A percentile compares a stretch with the other conserved stretches of the same genome.
Conservation (phyloP, 2,797 vertebrate genomes). For the Acanthurus leucopareius region DNA sequence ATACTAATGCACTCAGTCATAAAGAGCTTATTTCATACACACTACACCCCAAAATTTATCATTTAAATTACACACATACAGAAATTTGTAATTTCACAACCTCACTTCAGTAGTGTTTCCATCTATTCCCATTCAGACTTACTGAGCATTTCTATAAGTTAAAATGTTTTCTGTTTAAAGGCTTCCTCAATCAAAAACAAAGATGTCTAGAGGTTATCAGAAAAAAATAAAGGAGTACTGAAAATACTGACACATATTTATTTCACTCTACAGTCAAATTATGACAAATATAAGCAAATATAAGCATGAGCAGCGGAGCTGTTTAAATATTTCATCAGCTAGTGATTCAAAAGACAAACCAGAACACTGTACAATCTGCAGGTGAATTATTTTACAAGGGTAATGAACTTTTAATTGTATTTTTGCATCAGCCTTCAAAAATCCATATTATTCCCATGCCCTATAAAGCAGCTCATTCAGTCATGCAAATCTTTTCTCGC, state of each 20-base stretch:
- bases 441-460: constrained; percentile 1
- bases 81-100: constrained; percentile 14
- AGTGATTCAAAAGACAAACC: not conserved
- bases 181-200: too few relatives aligned
- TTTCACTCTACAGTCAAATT: not conserved
- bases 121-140: constrained; percentile 20
- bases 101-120: not conserved
- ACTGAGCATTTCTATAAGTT: not conserved
- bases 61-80: constrained; percentile 30
- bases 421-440: constrained; percentile 6
- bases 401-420: not conserved
- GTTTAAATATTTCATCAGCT: constrained; percentile 1
- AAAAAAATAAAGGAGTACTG: too few relatives aligned
- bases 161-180: not conserved
- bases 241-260: too few relatives aligned
- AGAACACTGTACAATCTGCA: not conserved
- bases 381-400: not conserved
- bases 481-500: constrained; percentile 42
- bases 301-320: not conserved
- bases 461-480: constrained; percentile 24
- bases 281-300: not conserved
- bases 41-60: not conserved
- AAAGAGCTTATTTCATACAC: constrained; percentile 23
- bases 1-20: constrained; percentile 40
- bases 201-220: too few relatives aligned